Evolutionary conservation across 2,888 invertebrate genomes (phyloP).

Genomic region (Rutpela maculata): DNA sequence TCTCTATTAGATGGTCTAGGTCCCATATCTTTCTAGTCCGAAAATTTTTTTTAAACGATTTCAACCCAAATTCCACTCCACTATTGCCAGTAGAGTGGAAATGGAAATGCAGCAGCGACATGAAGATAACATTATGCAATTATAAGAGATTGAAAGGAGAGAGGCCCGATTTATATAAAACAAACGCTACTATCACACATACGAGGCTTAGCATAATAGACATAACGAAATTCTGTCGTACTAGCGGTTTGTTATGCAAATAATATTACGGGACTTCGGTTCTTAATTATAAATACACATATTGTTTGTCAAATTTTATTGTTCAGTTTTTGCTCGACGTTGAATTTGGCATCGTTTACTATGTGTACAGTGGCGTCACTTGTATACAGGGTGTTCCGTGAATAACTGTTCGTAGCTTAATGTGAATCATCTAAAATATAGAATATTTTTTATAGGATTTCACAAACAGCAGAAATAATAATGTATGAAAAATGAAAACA

Average conservation of each 20-base stretch:
- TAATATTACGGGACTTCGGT: background rate
- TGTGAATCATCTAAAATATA: no score
- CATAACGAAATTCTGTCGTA: background rate
- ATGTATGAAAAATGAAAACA: no score
- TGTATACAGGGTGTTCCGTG: no score
- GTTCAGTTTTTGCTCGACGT: background rate
- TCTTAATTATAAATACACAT: background rate
- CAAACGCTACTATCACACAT: no score
- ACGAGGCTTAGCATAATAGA: no score
- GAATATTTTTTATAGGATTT: no score
- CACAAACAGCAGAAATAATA: no score
- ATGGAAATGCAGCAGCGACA: conserved; percentile 10
- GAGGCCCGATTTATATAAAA: background rate
- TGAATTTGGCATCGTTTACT: background rate
- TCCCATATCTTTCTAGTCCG: no score
- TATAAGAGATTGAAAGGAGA: background rate
- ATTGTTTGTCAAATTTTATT: background rate
- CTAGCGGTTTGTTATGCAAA: conserved; percentile 1
- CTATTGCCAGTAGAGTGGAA: conserved; percentile 13
- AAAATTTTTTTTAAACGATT: no score
- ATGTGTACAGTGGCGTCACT: background rate
- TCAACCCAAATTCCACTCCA: no score
- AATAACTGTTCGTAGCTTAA: no score
- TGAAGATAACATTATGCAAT: conserved; percentile 12
- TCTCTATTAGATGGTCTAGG: no score